phyloP scores from a whole-genome alignment of 2,113 vertebrate species.

The Emydocephalus ijimae region DNA sequence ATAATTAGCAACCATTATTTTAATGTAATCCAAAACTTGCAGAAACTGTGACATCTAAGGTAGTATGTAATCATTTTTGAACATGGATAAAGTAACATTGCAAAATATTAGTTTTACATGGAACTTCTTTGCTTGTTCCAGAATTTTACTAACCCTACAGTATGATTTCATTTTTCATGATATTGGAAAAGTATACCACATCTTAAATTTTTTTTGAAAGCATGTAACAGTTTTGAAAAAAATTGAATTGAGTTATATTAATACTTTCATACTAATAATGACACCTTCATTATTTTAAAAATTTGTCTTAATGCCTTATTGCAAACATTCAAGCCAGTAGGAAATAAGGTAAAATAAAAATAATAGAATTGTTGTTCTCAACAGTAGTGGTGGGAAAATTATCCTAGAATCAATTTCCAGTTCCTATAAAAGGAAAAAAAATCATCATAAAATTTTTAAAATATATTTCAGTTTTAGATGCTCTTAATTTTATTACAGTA shows the following conservation, averaged over 20 bases:
- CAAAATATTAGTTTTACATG: background rate
- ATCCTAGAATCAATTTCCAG: background rate
- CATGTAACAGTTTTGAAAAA: background rate
- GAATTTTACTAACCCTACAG: background rate
- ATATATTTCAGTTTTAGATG: conserved; percentile 13
- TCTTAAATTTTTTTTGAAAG: background rate
- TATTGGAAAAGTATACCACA: background rate
- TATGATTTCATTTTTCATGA: background rate
- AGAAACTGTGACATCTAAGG: background rate
- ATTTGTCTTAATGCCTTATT: conserved; percentile 33
- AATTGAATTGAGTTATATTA: conserved; percentile 5
- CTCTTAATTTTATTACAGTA: background rate
- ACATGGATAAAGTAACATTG: conserved; percentile 3
- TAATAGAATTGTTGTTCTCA: conserved; percentile 6
- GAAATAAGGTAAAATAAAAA: conserved; percentile 15
- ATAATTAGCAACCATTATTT: background rate
- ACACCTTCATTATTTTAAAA: conserved; percentile 26
- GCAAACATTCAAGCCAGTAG: background rate
- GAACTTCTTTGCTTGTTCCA: background rate
- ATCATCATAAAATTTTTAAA: conserved; percentile 12
- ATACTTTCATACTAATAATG: background rate
- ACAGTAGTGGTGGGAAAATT: conserved; percentile 14
- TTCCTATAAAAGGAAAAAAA: conserved; percentile 8
- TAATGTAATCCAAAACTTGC: background rate
- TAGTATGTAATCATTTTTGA: conserved; percentile 7